phyloP scores from a whole-genome alignment of 2,113 vertebrate genomes.

The Gadus macrocephalus region DNA sequence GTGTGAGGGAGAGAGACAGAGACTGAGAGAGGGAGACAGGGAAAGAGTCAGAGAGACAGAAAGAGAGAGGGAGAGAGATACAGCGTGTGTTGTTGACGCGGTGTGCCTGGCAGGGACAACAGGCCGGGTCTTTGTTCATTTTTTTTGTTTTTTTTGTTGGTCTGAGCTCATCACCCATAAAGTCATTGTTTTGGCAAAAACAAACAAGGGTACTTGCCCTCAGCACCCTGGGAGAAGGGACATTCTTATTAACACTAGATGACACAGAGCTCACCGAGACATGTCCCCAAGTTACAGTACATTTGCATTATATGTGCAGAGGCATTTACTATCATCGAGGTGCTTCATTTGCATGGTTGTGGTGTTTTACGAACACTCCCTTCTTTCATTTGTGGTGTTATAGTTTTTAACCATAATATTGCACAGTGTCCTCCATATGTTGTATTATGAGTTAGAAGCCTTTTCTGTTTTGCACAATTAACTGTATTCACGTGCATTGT shows the following conservation, averaged over 20 bases:
- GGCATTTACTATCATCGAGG: too few relatives aligned
- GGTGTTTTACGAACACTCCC: too few relatives aligned
- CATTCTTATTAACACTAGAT: neutral
- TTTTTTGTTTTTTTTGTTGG: conserved; percentile 13
- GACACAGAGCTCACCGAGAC: too few relatives aligned
- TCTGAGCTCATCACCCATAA: conserved; percentile 62
- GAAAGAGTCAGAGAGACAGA: neutral
- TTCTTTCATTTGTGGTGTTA: too few relatives aligned
- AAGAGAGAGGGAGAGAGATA: conserved; percentile 12
- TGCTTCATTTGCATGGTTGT: too few relatives aligned
- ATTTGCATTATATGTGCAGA: too few relatives aligned
- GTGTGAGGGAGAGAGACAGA: conserved; percentile 5
- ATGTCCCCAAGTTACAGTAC: too few relatives aligned
- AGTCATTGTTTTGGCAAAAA: conserved; percentile 60
- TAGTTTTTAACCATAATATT: too few relatives aligned
- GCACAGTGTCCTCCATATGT: too few relatives aligned
- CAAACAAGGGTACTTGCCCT: conserved; percentile 52
- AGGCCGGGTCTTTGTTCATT: conserved; percentile 50
- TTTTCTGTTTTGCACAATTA: too few relatives aligned
- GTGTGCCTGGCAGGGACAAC: conserved; percentile 30
- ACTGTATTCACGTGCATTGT: too few relatives aligned
- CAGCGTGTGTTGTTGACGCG: conserved; percentile 31
- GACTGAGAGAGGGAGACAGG: neutral
- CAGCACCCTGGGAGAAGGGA: conserved; percentile 30
- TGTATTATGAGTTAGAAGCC: too few relatives aligned